Conservation (phyloP, 2,797 vertebrate species). For the Rousettus madagascariensis region DNA sequence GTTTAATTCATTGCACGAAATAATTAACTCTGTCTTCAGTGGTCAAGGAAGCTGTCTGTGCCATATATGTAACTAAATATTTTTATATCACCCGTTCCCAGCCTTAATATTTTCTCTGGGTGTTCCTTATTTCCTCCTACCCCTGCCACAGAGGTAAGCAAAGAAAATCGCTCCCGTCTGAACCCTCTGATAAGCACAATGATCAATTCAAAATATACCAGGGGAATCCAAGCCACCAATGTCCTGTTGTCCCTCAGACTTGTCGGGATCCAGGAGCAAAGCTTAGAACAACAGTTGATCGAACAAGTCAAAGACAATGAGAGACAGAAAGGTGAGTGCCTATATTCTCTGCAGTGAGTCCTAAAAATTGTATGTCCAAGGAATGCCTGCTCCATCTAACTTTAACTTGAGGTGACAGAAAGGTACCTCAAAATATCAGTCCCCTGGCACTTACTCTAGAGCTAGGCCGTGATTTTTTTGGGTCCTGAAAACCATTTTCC, state of each 20-base stretch:
- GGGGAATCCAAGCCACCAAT: neutral
- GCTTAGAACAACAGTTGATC: neutral
- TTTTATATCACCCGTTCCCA: neutral
- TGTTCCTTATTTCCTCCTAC: neutral
- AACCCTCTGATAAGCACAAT: conserved; percentile 43
- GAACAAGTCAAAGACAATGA: neutral
- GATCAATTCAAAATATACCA: neutral
- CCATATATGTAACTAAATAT: neutral
- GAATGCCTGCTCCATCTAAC: neutral
- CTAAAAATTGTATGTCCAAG: neutral
- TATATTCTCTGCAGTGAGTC: neutral
- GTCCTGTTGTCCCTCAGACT: conserved; percentile 65
- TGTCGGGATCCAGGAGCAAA: neutral
- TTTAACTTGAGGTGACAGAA: neutral
- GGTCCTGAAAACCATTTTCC: neutral
- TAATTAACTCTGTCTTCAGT: neutral
- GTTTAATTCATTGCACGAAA: neutral
- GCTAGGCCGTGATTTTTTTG: neutral
- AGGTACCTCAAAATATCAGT: neutral
- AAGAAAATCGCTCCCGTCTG: neutral
- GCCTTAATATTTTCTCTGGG: neutral
- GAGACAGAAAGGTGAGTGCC: neutral
- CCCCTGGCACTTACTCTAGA: neutral
- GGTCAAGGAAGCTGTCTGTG: neutral
- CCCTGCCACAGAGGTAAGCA: conserved; percentile 34